A percentile compares a stretch with the other conserved stretches of the same genome.
These are phyloP conservation scores for Lithophane ornitopus DNA, from an alignment of 2,888 invertebrate genomes.

Conservation along the genomic window DNA sequence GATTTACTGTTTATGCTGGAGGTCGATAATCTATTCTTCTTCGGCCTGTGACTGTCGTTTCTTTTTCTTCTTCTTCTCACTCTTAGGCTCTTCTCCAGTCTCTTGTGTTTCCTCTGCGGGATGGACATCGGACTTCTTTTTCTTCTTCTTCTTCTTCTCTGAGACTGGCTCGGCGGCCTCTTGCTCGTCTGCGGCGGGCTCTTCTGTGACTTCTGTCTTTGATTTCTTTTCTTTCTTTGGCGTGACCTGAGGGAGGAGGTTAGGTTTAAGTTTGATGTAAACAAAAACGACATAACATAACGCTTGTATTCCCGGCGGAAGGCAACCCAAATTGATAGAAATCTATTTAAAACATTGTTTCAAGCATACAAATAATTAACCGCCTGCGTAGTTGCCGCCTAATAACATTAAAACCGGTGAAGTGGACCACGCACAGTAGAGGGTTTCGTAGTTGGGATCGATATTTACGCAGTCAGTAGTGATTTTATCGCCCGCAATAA, in stretches of 20 bases:
- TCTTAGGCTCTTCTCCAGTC: conserved; percentile 76
- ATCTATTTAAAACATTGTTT: background rate
- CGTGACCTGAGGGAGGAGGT: conserved; percentile 71
- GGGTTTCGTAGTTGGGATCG: background rate
- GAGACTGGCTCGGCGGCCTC: conserved; percentile 72
- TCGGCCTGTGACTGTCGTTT: conserved; percentile 80
- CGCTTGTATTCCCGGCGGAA: no score
- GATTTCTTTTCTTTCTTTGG: conserved; percentile 86
- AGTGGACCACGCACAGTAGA: background rate
- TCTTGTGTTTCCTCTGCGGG: conserved; percentile 65
- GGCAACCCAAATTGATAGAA: no score
- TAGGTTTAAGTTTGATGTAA: background rate
- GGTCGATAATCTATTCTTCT: conserved; percentile 74
- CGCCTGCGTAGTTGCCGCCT: background rate
- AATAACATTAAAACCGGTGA: background rate
- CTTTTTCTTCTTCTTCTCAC: conserved; percentile 87
- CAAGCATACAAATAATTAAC: background rate
- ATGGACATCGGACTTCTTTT: conserved; percentile 83
- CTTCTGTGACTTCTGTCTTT: conserved; percentile 65
- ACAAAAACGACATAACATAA: no score
- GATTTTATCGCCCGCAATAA: background rate
- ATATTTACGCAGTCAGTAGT: background rate
- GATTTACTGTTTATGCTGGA: conserved; percentile 35
- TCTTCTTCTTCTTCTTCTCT: conserved; percentile 90
- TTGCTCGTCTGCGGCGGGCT: conserved; percentile 49